A percentile compares a stretch with the other conserved stretches of the same genome.
phyloP scores from a whole-genome alignment of 2,888 invertebrate species.

The Anoplius nigerrimus region DNA sequence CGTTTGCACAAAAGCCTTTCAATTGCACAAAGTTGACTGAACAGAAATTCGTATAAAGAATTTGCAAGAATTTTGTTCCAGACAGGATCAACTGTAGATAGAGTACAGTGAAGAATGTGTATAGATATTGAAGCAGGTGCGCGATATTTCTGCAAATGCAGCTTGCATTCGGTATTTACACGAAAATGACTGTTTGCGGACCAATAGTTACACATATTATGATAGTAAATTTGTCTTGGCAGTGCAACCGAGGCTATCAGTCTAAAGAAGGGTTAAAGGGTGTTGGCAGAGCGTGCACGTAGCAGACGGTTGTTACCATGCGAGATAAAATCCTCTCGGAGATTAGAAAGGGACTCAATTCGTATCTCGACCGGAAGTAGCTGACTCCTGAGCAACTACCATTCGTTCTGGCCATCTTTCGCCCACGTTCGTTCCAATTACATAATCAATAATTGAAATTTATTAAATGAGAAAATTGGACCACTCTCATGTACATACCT shows the following conservation, averaged over 20 bases:
- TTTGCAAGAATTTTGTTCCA: too few species aligned
- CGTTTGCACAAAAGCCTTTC: too few species aligned
- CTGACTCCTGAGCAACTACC: neutral
- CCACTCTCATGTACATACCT: too few species aligned
- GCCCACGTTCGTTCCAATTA: constrained; percentile 21
- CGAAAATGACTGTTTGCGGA: neutral
- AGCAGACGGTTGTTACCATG: constrained; percentile 44
- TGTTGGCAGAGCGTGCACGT: constrained; percentile 24
- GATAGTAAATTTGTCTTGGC: constrained; percentile 17
- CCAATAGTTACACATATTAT: too few species aligned
- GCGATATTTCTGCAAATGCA: too few species aligned
- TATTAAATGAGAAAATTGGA: too few species aligned
- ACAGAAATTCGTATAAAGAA: too few species aligned
- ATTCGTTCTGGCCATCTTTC: neutral
- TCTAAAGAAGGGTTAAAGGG: constrained; percentile 48
- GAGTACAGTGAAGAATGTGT: too few species aligned
- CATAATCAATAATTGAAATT: constrained; percentile 30
- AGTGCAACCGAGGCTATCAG: constrained; percentile 39
- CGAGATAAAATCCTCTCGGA: constrained; percentile 55
- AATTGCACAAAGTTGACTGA: too few species aligned
- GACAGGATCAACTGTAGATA: too few species aligned
- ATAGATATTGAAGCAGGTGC: too few species aligned
- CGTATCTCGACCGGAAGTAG: constrained; percentile 60
- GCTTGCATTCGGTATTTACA: constrained; percentile 32
- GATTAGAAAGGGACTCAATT: constrained; percentile 54